A percentile compares a stretch with the other conserved stretches of the same genome.
These are phyloP conservation scores for Sepioteuthis lessoniana DNA, from an alignment of 2,888 invertebrate species.

Conservation along the genomic window DNA sequence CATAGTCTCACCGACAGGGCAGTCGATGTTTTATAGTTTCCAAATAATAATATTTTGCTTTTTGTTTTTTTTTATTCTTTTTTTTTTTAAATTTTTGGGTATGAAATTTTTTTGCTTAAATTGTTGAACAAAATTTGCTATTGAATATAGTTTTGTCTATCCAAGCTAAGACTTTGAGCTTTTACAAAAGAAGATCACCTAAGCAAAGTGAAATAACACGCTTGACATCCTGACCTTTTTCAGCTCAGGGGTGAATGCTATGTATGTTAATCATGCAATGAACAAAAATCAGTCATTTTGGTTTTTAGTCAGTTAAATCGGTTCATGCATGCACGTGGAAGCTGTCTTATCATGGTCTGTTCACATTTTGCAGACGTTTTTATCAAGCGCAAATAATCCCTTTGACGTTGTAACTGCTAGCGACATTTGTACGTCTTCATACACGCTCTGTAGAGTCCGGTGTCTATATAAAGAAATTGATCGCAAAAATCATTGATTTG, in stretches of 20 bases:
- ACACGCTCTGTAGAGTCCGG: background rate
- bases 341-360: background rate
- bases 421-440: background rate
- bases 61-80: too few species aligned
- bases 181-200: too few species aligned
- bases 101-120: too few species aligned
- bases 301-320: background rate
- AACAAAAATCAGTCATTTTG: background rate
- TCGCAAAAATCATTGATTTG: background rate
- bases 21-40: too few species aligned
- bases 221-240: background rate
- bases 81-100: too few species aligned
- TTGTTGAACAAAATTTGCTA: too few species aligned
- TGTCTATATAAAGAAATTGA: background rate
- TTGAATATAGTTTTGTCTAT: too few species aligned
- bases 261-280: background rate
- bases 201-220: too few species aligned
- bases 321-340: background rate
- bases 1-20: too few species aligned
- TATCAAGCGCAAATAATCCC: background rate
- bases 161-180: too few species aligned
- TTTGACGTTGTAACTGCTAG: background rate
- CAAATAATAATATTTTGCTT: too few species aligned
- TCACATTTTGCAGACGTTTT: background rate
- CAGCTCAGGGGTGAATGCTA: background rate